These are phyloP conservation scores for Solen grandis DNA, from an alignment of 1,140 invertebrate genomes.

Conservation along the genomic window DNA sequence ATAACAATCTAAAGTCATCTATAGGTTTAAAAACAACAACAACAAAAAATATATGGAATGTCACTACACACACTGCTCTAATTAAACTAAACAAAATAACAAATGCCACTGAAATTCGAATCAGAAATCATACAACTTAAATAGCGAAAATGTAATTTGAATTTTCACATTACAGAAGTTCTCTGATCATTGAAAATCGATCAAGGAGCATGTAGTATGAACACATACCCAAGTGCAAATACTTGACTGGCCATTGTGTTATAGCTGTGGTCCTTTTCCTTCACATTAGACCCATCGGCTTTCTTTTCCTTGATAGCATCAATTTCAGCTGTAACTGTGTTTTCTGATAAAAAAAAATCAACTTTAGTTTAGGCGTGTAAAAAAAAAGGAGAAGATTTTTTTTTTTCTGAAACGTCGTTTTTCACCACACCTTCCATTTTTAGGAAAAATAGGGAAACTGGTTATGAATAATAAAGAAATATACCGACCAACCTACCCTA, in stretches of 20 bases:
- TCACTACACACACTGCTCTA: not conserved
- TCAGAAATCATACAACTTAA: not conserved
- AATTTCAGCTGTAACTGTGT: conserved; percentile 7
- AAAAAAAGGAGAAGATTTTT: no score
- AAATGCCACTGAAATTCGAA: not conserved
- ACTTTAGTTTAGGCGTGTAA: no score
- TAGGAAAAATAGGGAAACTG: no score
- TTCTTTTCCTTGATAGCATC: conserved; percentile 19
- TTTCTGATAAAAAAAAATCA: no score
- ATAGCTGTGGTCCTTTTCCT: not conserved
- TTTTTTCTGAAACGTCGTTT: no score
- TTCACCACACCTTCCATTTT: no score
- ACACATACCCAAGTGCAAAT: conserved; percentile 17
- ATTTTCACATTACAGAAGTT: not conserved
- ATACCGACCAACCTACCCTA: no score
- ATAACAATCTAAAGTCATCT: no score
- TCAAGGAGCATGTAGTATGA: no score
- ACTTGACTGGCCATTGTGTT: conserved; percentile 28
- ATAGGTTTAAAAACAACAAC: no score
- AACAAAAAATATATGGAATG: not conserved
- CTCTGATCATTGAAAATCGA: no score
- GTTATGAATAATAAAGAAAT: no score
- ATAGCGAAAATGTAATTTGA: not conserved
- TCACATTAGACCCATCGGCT: not conserved
- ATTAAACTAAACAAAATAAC: not conserved